Conservation (phyloP, 2,888 invertebrate species). For the Aphrophora alni region DNA sequence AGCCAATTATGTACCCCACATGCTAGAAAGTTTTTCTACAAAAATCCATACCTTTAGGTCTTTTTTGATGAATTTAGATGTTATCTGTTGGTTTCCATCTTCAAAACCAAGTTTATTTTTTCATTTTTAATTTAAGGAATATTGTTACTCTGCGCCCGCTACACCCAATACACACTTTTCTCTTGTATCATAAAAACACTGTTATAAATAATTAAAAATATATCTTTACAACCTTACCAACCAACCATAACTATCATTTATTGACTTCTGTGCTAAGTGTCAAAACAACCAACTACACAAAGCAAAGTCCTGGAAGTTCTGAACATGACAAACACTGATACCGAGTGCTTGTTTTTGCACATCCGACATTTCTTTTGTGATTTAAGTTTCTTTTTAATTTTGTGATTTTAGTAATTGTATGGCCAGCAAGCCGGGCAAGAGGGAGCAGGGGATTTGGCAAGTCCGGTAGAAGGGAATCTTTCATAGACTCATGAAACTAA, state of each 20-base stretch:
- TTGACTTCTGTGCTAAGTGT: background rate
- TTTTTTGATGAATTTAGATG: too few species aligned
- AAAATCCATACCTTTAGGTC: too few species aligned
- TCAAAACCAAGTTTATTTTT: too few species aligned
- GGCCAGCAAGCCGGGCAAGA: background rate
- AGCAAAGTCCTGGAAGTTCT: constrained; percentile 2
- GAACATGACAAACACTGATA: constrained; percentile 9
- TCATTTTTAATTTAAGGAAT: too few species aligned
- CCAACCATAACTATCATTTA: background rate
- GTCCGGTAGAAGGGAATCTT: background rate
- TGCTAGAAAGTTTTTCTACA: too few species aligned
- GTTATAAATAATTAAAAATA: background rate
- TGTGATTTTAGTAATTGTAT: background rate
- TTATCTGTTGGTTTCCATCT: too few species aligned
- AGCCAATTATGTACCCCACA: too few species aligned
- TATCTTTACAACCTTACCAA: background rate
- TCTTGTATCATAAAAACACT: too few species aligned
- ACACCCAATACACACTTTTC: too few species aligned
- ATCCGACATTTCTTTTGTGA: constrained; percentile 10
- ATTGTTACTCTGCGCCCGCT: too few species aligned
- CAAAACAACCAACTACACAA: background rate
- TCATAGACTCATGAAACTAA: background rate
- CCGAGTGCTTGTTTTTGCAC: background rate
- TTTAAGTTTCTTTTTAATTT: background rate
- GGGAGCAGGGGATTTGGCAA: background rate